Evolutionary conservation across 1,140 invertebrate genomes (phyloP).

Genomic region (Apis dorsata): DNA sequence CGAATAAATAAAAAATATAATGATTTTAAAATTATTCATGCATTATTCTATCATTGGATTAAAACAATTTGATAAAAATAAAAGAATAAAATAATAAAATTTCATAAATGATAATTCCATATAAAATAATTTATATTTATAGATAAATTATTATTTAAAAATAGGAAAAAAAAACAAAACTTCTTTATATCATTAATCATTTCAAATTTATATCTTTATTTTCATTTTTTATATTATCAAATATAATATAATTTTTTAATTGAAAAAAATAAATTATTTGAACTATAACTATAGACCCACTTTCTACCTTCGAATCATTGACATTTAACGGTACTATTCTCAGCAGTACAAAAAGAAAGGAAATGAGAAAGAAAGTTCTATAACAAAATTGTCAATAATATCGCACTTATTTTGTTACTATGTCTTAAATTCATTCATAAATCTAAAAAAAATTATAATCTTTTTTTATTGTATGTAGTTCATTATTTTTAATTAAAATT

Average conservation of each 20-base stretch:
- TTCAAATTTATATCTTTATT: too few species aligned
- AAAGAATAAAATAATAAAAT: too few species aligned
- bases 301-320: constrained; percentile 20
- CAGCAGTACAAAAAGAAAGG: neutral
- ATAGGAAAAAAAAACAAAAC: too few species aligned
- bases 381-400: neutral
- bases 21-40: too few species aligned
- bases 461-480: neutral
- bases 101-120: too few species aligned
- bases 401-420: neutral
- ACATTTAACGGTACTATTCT: constrained; percentile 30
- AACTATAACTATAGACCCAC: constrained; percentile 27
- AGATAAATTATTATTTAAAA: too few species aligned
- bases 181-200: too few species aligned
- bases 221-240: too few species aligned
- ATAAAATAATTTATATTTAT: too few species aligned
- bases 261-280: constrained; percentile 21
- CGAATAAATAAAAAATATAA: too few species aligned
- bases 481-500: neutral
- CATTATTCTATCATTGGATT: too few species aligned
- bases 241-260: neutral
- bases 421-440: neutral
- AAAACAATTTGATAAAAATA: too few species aligned
- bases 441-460: neutral
- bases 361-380: neutral